Conservation (phyloP, 2,888 invertebrate genomes). For the Perizoma flavofasciatum region DNA sequence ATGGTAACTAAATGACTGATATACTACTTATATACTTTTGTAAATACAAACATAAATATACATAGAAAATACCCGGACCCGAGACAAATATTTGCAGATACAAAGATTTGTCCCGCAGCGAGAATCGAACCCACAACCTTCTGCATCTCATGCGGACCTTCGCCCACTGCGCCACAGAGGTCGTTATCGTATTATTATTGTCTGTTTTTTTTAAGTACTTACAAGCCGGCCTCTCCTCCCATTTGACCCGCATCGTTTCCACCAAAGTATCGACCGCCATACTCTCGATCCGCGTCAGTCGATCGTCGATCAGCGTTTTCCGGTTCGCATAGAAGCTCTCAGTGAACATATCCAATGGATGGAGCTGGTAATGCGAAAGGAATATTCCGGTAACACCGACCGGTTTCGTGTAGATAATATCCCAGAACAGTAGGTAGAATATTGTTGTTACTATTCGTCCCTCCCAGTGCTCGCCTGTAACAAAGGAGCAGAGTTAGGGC, state of each 20-base stretch:
- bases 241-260: slow-evolving; percentile 65
- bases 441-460: slow-evolving; percentile 85
- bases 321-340: slow-evolving; percentile 87
- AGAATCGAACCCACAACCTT: too few species aligned
- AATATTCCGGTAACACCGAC: slow-evolving; percentile 83
- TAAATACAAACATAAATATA: too few species aligned
- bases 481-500: too few species aligned
- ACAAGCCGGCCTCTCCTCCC: slow-evolving; percentile 77
- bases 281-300: slow-evolving; percentile 65
- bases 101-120: too few species aligned
- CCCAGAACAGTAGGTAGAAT: slow-evolving; percentile 90
- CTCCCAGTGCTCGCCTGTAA: slow-evolving; percentile 88
- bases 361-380: slow-evolving; percentile 85
- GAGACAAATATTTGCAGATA: too few species aligned
- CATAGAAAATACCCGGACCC: too few species aligned
- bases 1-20: too few species aligned
- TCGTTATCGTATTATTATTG: too few species aligned
- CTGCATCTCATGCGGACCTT: too few species aligned
- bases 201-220: slow-evolving; percentile 40
- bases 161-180: too few species aligned
- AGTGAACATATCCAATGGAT: slow-evolving; percentile 89
- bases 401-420: slow-evolving; percentile 86
- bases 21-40: too few species aligned
- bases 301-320: slow-evolving; percentile 81
- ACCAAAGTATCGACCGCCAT: slow-evolving; percentile 63